Evolutionary conservation across 1,140 invertebrate species (phyloP).

Genomic region (Scylla paramamosain): DNA sequence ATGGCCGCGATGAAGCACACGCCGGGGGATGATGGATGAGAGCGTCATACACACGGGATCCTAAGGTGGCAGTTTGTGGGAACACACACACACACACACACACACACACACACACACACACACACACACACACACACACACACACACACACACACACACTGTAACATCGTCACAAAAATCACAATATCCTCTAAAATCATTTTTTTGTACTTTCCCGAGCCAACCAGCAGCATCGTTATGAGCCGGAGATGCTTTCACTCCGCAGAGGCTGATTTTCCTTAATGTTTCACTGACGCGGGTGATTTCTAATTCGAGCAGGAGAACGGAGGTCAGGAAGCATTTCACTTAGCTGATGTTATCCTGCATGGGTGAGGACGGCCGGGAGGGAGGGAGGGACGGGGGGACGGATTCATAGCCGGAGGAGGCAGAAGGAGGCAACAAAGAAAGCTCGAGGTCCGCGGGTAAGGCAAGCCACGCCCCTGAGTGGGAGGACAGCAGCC

Average conservation of each 20-base stretch:
- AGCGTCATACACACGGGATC: not conserved
- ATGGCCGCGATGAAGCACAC: not conserved
- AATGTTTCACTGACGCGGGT: too few relatives aligned
- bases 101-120: slow-evolving; percentile 51
- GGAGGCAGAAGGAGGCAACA: not conserved
- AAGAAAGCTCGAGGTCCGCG: not conserved
- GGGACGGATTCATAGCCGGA: too few relatives aligned
- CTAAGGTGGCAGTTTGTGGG: not conserved
- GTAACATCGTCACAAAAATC: not conserved
- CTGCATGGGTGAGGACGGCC: too few relatives aligned
- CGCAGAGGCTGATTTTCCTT: too few relatives aligned
- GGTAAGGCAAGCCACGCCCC: slow-evolving; percentile 7
- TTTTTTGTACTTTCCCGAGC: too few relatives aligned
- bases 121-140: slow-evolving; percentile 1
- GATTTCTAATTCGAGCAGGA: too few relatives aligned
- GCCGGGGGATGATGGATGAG: slow-evolving; percentile 16
- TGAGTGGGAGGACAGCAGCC: not conserved
- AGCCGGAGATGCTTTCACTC: too few relatives aligned
- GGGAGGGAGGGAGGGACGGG: too few relatives aligned
- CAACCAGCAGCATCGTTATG: too few relatives aligned
- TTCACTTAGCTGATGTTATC: too few relatives aligned
- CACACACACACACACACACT: not conserved
- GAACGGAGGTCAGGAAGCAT: too few relatives aligned
- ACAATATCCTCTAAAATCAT: not conserved
- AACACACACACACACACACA: slow-evolving; percentile 30